These are phyloP conservation scores for Geotrupes spiniger DNA, from an alignment of 2,888 invertebrate species.

Conservation along the genomic window DNA sequence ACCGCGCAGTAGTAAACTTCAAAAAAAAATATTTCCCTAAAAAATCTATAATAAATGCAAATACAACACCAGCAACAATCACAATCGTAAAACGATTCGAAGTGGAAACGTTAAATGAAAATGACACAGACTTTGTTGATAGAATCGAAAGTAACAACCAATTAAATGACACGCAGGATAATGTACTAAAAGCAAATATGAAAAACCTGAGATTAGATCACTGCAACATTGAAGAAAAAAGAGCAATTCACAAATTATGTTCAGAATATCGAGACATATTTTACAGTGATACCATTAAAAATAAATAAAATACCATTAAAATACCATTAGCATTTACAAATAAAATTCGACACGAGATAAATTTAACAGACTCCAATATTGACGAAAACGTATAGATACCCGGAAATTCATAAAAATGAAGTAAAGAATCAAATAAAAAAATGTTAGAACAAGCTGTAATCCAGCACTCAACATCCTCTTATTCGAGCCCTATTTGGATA, in stretches of 20 bases:
- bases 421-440: constrained; percentile 29
- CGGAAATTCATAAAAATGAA: constrained; percentile 31
- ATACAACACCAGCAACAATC: no score
- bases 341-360: constrained; percentile 29
- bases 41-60: no score
- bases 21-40: no score
- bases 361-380: constrained; percentile 22
- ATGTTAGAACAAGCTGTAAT: constrained; percentile 28
- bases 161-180: no score
- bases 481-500: constrained; percentile 34
- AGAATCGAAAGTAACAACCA: no score
- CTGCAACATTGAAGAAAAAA: background rate
- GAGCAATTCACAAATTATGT: background rate
- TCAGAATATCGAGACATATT: background rate
- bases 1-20: no score
- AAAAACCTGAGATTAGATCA: background rate
- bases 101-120: no score
- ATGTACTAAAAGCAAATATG: no score
- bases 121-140: no score
- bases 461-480: constrained; percentile 26
- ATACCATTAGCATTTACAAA: constrained; percentile 23
- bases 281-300: no score
- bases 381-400: constrained; percentile 31
- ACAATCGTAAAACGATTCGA: no score
- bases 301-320: no score